A percentile compares a stretch with the other conserved stretches of the same genome.
Conservation (phyloP, 2,888 invertebrate genomes). For the Meiosimyza decipiens region DNA sequence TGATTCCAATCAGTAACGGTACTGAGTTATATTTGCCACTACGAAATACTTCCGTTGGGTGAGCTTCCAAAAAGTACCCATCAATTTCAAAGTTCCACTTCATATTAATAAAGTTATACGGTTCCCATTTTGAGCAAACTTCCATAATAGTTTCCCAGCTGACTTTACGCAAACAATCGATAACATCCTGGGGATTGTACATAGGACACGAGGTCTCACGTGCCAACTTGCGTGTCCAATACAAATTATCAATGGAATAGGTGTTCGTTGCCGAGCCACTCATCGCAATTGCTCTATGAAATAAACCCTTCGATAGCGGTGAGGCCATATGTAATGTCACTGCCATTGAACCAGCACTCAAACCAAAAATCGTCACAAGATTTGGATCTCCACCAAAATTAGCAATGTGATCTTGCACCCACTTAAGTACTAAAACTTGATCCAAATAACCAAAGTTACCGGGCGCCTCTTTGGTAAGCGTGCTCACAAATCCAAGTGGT, state of each 20-base stretch:
- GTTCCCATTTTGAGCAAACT: conserved; percentile 52
- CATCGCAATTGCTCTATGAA: conserved; percentile 76
- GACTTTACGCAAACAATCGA: conserved; percentile 69
- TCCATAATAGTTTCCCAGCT: conserved; percentile 52
- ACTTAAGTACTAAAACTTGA: conserved; percentile 74
- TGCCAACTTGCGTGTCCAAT: conserved; percentile 73
- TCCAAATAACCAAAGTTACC: conserved; percentile 78
- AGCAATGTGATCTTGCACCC: conserved; percentile 73
- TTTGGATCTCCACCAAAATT: conserved; percentile 75
- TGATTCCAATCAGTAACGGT: conserved; percentile 73
- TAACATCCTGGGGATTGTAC: conserved; percentile 68
- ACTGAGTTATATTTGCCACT: conserved; percentile 70
- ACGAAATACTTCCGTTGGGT: conserved; percentile 70
- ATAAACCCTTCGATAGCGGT: conserved; percentile 73
- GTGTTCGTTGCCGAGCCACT: conserved; percentile 72
- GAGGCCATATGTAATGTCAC: conserved; percentile 71
- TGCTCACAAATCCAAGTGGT: conserved; percentile 70
- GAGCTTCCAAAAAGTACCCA: conserved; percentile 71
- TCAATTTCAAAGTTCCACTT: conserved; percentile 70
- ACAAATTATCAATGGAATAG: conserved; percentile 66
- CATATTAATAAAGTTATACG: conserved; percentile 52
- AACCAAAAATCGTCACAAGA: conserved; percentile 73
- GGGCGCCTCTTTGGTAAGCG: conserved; percentile 72
- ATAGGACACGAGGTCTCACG: conserved; percentile 71
- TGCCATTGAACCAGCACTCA: conserved; percentile 69